Evolutionary conservation across 1,140 invertebrate genomes (phyloP).

Genomic region (Bombus impatiens): DNA sequence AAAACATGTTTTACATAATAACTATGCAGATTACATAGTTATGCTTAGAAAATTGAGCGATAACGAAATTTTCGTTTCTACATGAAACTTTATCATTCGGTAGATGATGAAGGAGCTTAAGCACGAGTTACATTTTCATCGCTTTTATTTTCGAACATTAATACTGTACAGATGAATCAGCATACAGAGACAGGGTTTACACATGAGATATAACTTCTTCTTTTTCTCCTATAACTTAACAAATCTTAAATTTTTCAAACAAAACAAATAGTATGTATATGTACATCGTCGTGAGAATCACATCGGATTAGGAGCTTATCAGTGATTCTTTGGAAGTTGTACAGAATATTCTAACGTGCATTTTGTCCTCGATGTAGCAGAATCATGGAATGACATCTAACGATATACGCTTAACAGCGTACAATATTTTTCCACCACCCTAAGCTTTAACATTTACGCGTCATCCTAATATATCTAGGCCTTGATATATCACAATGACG

Average conservation of each 20-base stretch:
- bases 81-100: neutral
- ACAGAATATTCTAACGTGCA: constrained; percentile 51
- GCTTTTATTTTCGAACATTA: constrained; percentile 76
- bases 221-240: constrained; percentile 47
- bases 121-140: constrained; percentile 32
- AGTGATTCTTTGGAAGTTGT: constrained; percentile 72
- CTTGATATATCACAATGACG: constrained; percentile 66
- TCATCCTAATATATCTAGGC: constrained; percentile 73
- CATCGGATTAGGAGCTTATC: constrained; percentile 71
- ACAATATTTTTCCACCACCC: constrained; percentile 75
- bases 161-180: constrained; percentile 78
- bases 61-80: no score
- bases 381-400: constrained; percentile 79
- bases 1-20: no score
- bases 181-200: constrained; percentile 71
- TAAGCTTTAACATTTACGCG: constrained; percentile 64
- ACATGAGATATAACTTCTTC: constrained; percentile 66
- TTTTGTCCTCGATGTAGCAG: constrained; percentile 75
- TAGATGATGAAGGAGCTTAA: neutral
- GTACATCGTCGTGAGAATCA: constrained; percentile 74
- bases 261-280: constrained; percentile 50
- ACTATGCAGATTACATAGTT: no score
- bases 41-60: no score
- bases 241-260: constrained; percentile 48
- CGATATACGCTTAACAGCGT: constrained; percentile 67